Conservation (phyloP, 2,113 vertebrate species). For the Laticauda laticaudata region DNA sequence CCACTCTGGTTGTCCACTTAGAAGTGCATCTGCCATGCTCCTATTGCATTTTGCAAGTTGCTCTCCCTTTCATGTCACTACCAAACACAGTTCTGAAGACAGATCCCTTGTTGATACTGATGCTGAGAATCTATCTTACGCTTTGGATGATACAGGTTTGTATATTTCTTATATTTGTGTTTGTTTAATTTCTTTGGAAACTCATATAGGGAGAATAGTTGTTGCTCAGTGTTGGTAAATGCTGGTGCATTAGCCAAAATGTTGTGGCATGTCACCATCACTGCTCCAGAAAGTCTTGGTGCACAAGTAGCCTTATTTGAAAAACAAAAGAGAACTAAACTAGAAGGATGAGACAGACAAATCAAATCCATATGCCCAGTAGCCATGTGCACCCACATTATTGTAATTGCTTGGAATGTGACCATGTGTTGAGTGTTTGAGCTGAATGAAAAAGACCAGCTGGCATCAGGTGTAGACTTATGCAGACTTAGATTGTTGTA, state of each 20-base stretch:
- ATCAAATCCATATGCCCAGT: background rate
- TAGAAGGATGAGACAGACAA: background rate
- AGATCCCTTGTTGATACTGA: background rate
- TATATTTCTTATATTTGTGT: background rate
- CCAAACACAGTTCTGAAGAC: background rate
- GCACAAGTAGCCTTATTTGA: background rate
- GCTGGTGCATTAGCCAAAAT: background rate
- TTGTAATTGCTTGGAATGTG: background rate
- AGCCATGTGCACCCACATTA: background rate
- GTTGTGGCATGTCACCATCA: background rate
- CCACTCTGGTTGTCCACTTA: background rate
- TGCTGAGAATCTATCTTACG: background rate
- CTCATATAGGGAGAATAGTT: background rate
- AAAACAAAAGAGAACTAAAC: background rate
- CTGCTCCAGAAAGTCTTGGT: background rate
- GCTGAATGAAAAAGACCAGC: background rate
- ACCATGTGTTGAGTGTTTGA: background rate
- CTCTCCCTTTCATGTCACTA: background rate
- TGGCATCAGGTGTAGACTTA: background rate
- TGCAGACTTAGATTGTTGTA: background rate
- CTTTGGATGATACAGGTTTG: background rate
- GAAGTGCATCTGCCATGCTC: background rate
- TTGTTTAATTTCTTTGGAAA: background rate
- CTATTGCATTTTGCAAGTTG: background rate
- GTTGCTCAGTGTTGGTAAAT: background rate